These are phyloP conservation scores for Zoanthus sociatus DNA, from an alignment of 92 coral and sea anemone genomes.

Conservation along the genomic window DNA sequence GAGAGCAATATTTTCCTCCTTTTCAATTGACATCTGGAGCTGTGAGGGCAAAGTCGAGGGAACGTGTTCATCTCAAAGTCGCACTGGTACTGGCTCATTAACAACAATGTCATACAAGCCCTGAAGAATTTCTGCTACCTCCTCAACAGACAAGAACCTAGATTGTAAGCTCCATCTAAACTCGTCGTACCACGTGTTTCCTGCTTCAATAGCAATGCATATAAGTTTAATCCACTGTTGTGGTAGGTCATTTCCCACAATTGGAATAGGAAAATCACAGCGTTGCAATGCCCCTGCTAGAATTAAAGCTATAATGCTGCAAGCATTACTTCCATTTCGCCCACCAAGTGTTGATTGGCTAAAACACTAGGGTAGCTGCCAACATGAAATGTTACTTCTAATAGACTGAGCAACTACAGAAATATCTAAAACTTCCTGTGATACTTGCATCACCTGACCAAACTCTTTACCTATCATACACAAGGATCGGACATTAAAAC, in stretches of 20 bases:
- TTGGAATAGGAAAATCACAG: constrained; percentile 11
- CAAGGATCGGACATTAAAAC: too few species aligned
- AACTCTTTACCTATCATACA: too few species aligned
- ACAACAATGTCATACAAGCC: not conserved
- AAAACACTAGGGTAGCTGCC: constrained; percentile 14
- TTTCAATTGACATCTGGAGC: not conserved
- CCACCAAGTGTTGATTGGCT: constrained; percentile 46
- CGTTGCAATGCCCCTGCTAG: constrained; percentile 19
- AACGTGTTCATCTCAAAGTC: constrained; percentile 17
- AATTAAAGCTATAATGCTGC: constrained; percentile 31
- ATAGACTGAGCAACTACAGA: too few species aligned
- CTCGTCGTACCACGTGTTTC: constrained; percentile 34
- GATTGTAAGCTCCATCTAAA: constrained; percentile 3
- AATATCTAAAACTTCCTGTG: too few species aligned
- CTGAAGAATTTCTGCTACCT: constrained; percentile 35
- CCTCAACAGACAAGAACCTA: constrained; percentile 26
- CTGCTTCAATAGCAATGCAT: constrained; percentile 26
- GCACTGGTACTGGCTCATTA: constrained; percentile 39
- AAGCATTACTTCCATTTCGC: constrained; percentile 49
- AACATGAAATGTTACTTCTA: too few species aligned
- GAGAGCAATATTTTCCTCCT: constrained; percentile 9
- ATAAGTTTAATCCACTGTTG: constrained; percentile 42
- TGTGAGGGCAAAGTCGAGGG: constrained; percentile 27
- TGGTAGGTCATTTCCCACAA: not conserved
- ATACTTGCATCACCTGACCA: too few species aligned